Base-by-base conservation (phyloP, 2,888 invertebrate genomes). In the Meteorus colon region DNA sequence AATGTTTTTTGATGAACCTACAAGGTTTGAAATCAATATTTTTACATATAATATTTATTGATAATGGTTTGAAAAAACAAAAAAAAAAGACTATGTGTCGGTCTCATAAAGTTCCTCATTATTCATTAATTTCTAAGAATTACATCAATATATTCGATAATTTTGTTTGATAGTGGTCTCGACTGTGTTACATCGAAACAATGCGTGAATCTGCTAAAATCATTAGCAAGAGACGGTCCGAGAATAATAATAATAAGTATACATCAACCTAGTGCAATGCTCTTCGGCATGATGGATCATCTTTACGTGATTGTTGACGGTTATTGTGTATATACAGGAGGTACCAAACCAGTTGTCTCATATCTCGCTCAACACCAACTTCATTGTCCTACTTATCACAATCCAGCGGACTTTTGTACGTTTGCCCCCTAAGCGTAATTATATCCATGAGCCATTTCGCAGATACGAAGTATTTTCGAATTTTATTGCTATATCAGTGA, bases 401-500 rank as follows among this genome's bases (percentile, higher is more conserved):
- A 97, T 90, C 97, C 97, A 59, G 96, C 97, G 19, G 97, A 97
- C 90, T 97, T 94, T 90, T 92, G 97, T 96, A 90, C 94, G 94
- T 92, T 82, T 77, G 6, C 66, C 37, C 66, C 12, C 41, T 34
- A 4, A 16, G 19, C 34, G 19, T 34, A 37, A 55, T 51, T 74
- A 10, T 14, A 34, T 4, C 16, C n/a, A 19, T 34, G 3, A 65
- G 2, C 3, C n/a, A 65, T 34, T 14, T 65, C n/a, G 6, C 0
- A 41, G 8, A 41, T 41, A 41, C 6, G 8, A 41, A 41, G 8
- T 12, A 41, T 12, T 12, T 41, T 41, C 41, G 41, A 12, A 41
- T 41, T 10, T 41, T 12, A 41, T 41, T 41, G 4, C 41, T 41
- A 41, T 41, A 8, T 41, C 41, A 41, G 12, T 41, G 41, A 41